Conservation (phyloP, 2,113 vertebrate genomes). For the Chelonoidis abingdonii region DNA sequence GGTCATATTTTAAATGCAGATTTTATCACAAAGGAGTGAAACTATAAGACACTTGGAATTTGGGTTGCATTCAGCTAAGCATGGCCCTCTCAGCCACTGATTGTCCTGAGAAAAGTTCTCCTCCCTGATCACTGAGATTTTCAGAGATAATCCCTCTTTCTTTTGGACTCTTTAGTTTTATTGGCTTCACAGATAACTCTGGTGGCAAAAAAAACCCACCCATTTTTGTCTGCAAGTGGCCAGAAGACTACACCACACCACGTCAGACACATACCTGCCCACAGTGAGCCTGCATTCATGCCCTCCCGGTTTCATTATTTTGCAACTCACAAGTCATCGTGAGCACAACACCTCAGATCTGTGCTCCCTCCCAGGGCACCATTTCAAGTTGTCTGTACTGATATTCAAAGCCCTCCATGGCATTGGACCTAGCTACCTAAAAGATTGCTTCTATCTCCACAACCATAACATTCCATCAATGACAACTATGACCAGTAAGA, state of each 20-base stretch:
- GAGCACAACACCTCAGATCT: not conserved
- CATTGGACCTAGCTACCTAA: not conserved
- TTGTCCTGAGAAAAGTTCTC: not conserved
- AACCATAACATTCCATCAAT: rapidly evolving
- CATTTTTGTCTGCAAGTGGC: not conserved
- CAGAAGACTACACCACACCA: not conserved
- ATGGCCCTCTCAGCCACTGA: not conserved
- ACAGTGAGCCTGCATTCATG: not conserved
- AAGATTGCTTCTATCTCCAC: not conserved
- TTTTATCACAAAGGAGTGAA: not conserved
- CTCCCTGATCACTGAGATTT: not conserved
- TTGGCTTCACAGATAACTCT: rapidly evolving
- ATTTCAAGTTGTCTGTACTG: not conserved
- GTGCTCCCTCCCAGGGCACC: not conserved
- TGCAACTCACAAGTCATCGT: rapidly evolving
- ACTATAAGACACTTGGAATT: not conserved
- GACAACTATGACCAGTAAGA: not conserved
- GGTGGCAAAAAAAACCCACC: not conserved
- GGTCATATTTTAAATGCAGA: not conserved
- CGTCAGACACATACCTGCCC: not conserved
- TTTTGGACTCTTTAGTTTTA: not conserved
- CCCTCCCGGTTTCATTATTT: not conserved
- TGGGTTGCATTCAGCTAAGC: not conserved
- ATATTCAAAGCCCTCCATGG: not conserved
- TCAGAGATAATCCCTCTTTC: not conserved